Conservation (phyloP, 2,888 invertebrate species). For the Macrosiphum euphorbiae region DNA sequence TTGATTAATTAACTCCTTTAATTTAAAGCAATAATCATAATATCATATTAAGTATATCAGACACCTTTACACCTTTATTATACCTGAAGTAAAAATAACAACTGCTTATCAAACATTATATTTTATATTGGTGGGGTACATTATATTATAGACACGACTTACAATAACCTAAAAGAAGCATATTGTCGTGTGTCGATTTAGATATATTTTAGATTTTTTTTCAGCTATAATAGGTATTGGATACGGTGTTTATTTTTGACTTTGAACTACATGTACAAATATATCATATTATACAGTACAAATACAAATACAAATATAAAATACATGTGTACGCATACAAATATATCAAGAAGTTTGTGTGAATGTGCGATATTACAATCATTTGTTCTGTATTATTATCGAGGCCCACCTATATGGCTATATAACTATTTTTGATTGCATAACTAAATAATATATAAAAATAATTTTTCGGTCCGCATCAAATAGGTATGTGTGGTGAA, state of each 20-base stretch:
- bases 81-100: neutral
- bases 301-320: no score
- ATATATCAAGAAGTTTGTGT: neutral
- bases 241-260: neutral
- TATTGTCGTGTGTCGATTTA: neutral
- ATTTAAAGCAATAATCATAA: neutral
- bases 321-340: neutral
- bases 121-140: neutral
- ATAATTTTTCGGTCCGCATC: neutral
- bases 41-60: neutral
- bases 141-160: neutral
- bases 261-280: neutral
- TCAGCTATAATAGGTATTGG: neutral
- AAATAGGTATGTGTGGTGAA: neutral
- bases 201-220: neutral
- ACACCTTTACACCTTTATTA: neutral
- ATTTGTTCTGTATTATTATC: neutral
- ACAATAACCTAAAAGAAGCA: neutral
- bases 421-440: neutral
- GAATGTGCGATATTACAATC: neutral
- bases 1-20: neutral
- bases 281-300: no score
- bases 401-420: neutral
- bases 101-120: neutral
- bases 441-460: neutral